A percentile compares a stretch with the other conserved stretches of the same genome.
Conservation (phyloP, 2,113 vertebrate species). For the Tinamus guttatus region DNA sequence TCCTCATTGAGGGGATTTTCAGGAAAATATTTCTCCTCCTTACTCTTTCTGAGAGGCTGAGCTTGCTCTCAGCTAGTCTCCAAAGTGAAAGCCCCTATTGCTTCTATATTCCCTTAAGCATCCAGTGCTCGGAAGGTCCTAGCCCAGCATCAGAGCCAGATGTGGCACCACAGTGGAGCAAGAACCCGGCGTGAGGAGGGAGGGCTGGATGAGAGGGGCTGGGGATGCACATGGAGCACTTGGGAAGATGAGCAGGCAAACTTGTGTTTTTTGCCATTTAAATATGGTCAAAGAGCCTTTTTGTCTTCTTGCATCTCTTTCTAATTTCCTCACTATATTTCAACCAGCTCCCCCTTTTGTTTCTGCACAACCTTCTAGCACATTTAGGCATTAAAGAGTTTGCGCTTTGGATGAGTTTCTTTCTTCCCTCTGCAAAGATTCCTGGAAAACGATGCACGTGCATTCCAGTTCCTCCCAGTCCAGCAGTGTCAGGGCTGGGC, state of each 20-base stretch:
- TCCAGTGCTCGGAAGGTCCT: neutral
- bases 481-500: too few species aligned
- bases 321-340: neutral
- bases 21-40: neutral
- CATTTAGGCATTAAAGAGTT: neutral
- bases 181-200: neutral
- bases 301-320: neutral
- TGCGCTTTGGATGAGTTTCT: neutral
- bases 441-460: neutral
- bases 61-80: neutral
- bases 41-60: neutral
- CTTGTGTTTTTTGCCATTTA: neutral
- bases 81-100: neutral
- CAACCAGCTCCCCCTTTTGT: neutral
- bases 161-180: neutral
- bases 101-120: neutral
- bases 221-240: neutral
- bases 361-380: neutral
- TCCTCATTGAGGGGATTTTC: slow-evolving; percentile 19
- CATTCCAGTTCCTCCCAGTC: neutral
- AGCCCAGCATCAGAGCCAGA: neutral
- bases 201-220: neutral
- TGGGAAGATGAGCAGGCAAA: neutral
- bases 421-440: neutral
- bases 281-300: neutral